Evolutionary conservation across 2,888 invertebrate genomes (phyloP).

Genomic region (Theretra japonica): DNA sequence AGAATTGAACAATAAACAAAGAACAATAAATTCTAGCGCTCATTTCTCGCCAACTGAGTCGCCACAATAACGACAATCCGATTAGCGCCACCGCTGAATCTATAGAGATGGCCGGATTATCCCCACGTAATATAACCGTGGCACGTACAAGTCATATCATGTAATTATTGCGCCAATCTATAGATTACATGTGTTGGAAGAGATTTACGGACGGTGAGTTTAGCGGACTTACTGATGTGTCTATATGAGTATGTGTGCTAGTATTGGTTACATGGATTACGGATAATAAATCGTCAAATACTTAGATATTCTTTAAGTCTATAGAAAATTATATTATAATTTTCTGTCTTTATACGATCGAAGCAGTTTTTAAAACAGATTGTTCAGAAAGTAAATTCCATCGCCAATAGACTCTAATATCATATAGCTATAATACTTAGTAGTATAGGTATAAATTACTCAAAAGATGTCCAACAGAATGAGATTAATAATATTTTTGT

Average conservation of each 20-base stretch:
- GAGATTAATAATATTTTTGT: too few relatives aligned
- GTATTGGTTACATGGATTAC: neutral
- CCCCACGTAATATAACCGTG: conserved; percentile 5
- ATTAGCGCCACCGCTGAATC: conserved; percentile 18
- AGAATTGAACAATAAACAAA: conserved; percentile 2
- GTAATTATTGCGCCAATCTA: conserved; percentile 18
- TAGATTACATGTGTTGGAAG: neutral
- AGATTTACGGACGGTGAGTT: neutral
- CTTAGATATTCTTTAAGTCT: too few relatives aligned
- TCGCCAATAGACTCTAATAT: too few relatives aligned
- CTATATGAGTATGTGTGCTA: neutral
- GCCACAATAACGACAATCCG: conserved; percentile 30
- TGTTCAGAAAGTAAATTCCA: too few relatives aligned
- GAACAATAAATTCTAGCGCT: conserved; percentile 6
- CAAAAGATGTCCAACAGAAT: too few relatives aligned
- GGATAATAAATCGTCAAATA: too few relatives aligned
- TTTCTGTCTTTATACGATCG: too few relatives aligned
- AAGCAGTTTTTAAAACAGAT: too few relatives aligned
- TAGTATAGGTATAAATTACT: too few relatives aligned
- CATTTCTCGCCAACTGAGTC: conserved; percentile 19
- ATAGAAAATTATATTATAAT: too few relatives aligned
- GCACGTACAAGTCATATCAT: conserved; percentile 19
- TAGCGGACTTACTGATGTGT: neutral
- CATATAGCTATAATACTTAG: too few relatives aligned
- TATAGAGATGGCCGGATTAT: conserved; percentile 21